Evolutionary conservation across 2,797 vertebrate genomes (phyloP).

Genomic region (Neosilurus mollespiculum): DNA sequence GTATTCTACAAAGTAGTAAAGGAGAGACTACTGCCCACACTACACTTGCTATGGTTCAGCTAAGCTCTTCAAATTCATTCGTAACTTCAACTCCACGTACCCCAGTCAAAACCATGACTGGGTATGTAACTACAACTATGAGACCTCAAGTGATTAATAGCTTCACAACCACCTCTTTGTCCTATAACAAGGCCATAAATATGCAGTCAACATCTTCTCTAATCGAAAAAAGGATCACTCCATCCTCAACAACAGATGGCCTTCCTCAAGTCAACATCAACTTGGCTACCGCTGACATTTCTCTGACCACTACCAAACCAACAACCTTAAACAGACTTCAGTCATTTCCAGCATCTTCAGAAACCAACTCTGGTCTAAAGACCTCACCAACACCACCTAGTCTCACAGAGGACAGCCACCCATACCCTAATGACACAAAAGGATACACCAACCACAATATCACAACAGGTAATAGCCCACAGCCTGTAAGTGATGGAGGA

Average conservation of each 20-base stretch:
- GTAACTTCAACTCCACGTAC: background rate
- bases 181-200: slow-evolving; percentile 4
- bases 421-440: slow-evolving; percentile 78
- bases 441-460: slow-evolving; percentile 74
- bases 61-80: background rate
- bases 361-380: slow-evolving; percentile 34
- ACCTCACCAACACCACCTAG: slow-evolving; percentile 52
- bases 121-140: background rate
- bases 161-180: background rate
- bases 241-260: slow-evolving; percentile 15
- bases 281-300: slow-evolving; percentile 13
- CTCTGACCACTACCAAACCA: slow-evolving; percentile 13
- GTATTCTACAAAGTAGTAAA: slow-evolving; percentile 8
- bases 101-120: slow-evolving; percentile 7
- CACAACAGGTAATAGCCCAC: slow-evolving; percentile 58
- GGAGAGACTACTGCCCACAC: background rate
- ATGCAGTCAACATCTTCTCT: background rate
- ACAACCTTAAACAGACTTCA: background rate
- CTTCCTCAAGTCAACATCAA: slow-evolving; percentile 6
- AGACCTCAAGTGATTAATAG: slow-evolving; percentile 5
- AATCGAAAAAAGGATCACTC: background rate
- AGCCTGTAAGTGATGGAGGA: slow-evolving; percentile 51
- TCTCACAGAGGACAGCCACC: slow-evolving; percentile 72
- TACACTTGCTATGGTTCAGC: background rate
- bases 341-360: slow-evolving; percentile 25